Base-by-base conservation (phyloP, 1,140 invertebrate species). In the Drosophila insularis region DNA sequence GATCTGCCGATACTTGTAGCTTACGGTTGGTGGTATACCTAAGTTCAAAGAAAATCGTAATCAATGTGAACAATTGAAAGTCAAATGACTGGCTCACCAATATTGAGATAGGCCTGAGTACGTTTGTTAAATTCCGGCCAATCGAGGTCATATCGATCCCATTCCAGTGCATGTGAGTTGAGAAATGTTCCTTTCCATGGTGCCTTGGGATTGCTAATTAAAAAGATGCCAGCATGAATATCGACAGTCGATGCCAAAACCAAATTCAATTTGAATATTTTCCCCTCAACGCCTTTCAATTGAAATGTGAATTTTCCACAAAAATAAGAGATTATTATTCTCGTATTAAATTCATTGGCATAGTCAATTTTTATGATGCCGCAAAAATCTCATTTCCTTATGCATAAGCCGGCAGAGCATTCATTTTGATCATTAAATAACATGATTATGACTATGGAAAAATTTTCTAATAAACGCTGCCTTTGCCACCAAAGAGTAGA, bases 61-160 rank as follows among this genome's bases (percentile, higher is more conserved):
- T 43, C 17, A 65, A 55, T 54, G 4, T 19, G 5, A 27, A 13
- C 19, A 63, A 19, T n/a, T 4, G 5, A 53, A 0, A 13, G 10
- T 11, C 35, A 37, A 13, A 27, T 13, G 31, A 27, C 0, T 27
- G 11, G 10, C 68, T 94, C 93, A 97, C 96, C 95, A 53, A 97
- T 92, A 92, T 95, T 94, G 21, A 97, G 92, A 92, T 96, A 97
- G 13, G 94, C 94, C 84, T 96, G 95, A 71, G 95, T 94, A 1
- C 93, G 92, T 2, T 93, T 91, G 77, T 96, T 95, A 77, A 96
- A 98, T 62, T 95, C 94, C 0, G 96, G 96, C 97, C 97, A 98
- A 46, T 96, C 94, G 7, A 95, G 90, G 56, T 95, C 94, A 76
- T 95, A 96, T 72, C 94, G 94, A 64, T 92, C 92, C 94, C 94